A percentile compares a stretch with the other conserved stretches of the same genome.
These are phyloP conservation scores for Lydus trimaculatus DNA, from an alignment of 2,888 invertebrate species.

Conservation along the genomic window DNA sequence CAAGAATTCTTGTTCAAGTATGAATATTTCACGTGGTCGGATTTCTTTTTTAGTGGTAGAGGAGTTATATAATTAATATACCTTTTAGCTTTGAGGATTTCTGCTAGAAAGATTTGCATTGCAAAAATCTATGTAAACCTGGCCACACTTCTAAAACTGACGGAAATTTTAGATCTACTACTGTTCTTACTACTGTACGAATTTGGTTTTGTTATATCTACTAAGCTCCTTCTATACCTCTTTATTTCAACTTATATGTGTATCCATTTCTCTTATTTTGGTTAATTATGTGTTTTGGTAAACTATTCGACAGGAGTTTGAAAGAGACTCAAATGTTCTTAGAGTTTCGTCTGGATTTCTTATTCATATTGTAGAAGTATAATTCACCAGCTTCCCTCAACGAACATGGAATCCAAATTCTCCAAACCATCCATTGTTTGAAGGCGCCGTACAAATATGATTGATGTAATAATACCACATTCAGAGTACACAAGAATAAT, in stretches of 20 bases:
- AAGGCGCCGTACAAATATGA: background rate
- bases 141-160: slow-evolving; percentile 1
- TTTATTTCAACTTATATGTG: background rate
- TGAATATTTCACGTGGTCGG: background rate
- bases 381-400: background rate
- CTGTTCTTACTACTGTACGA: background rate
- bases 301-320: slow-evolving; percentile 9
- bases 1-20: background rate
- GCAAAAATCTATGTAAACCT: slow-evolving; percentile 10
- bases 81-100: slow-evolving; percentile 2
- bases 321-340: background rate
- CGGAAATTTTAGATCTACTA: slow-evolving; percentile 6
- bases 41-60: background rate
- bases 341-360: slow-evolving; percentile 2
- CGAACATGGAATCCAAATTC: slow-evolving; percentile 3
- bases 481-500: background rate
- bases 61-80: slow-evolving; percentile 6
- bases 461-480: background rate
- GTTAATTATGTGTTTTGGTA: background rate
- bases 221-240: background rate
- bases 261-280: background rate
- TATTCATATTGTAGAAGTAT: slow-evolving; percentile 14
- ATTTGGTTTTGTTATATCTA: background rate
- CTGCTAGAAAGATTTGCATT: slow-evolving; percentile 5
- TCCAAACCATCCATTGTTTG: background rate